Conservation (phyloP, 2,797 vertebrate genomes). For the Carduelis carduelis region DNA sequence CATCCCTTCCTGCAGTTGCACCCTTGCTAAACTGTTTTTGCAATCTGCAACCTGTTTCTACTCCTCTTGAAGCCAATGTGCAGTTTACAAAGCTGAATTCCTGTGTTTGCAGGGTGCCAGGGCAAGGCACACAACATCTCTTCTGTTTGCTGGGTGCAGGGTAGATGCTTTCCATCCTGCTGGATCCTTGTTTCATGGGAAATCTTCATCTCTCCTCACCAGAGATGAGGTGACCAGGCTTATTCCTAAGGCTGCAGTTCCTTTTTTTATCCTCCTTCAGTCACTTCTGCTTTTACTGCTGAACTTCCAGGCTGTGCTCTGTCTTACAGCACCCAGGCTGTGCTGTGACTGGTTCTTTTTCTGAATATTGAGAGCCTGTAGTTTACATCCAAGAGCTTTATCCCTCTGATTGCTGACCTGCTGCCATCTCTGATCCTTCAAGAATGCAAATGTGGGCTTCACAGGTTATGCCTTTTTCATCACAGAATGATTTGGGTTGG, state of each 20-base stretch:
- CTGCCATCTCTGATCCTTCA: not conserved
- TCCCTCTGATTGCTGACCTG: not conserved
- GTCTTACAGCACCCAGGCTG: not conserved
- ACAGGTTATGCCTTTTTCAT: not conserved
- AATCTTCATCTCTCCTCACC: not conserved
- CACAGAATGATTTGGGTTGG: not conserved
- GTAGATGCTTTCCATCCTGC: not conserved
- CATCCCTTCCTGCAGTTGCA: not conserved
- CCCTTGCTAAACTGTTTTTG: not conserved
- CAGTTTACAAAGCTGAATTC: not conserved
- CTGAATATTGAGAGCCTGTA: fast-evolving
- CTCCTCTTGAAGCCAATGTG: fast-evolving
- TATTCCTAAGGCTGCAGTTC: not conserved
- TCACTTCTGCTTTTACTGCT: not conserved
- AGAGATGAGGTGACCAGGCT: not conserved
- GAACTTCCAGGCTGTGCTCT: not conserved
- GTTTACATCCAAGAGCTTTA: not conserved
- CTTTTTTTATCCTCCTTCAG: not conserved
- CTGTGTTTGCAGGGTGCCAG: too few species aligned
- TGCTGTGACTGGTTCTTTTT: not conserved
- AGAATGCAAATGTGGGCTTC: not conserved
- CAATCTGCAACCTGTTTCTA: not conserved
- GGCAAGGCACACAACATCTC: fast-evolving
- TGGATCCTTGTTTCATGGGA: not conserved
- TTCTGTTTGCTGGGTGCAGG: not conserved